These are phyloP conservation scores for Dynastes tityus DNA, from an alignment of 2,888 invertebrate species.

Conservation along the genomic window DNA sequence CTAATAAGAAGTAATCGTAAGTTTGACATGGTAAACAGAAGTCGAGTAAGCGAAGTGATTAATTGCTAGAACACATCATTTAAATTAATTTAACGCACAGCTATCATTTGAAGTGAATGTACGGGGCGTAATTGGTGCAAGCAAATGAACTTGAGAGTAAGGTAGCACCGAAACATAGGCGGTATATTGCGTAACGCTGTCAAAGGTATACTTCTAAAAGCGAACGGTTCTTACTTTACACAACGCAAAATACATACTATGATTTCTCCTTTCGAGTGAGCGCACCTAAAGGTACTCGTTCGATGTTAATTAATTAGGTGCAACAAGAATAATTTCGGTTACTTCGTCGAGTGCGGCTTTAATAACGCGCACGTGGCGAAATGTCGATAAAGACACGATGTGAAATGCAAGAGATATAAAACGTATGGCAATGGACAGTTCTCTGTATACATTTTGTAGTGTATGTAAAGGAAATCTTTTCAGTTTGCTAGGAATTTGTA, in stretches of 20 bases:
- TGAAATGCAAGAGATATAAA: too few relatives aligned
- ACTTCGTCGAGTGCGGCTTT: slow-evolving; percentile 1
- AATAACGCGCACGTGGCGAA: neutral
- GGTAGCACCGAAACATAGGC: neutral
- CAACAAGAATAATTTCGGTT: slow-evolving; percentile 29
- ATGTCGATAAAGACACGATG: slow-evolving; percentile 5
- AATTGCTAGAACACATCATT: slow-evolving; percentile 3
- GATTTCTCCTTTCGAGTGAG: neutral
- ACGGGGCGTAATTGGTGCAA: neutral
- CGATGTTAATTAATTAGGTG: slow-evolving; percentile 18
- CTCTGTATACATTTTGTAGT: neutral
- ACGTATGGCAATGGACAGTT: too few relatives aligned
- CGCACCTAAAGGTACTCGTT: neutral
- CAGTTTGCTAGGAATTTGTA: too few relatives aligned
- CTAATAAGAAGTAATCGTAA: too few relatives aligned
- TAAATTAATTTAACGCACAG: neutral
- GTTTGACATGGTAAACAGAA: too few relatives aligned
- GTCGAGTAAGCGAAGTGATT: neutral
- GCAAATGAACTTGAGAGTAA: neutral
- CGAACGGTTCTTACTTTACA: neutral
- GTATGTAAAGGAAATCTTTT: neutral
- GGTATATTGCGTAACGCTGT: neutral
- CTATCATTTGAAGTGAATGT: neutral
- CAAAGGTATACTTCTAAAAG: slow-evolving; percentile 4
- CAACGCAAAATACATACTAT: neutral